A percentile compares a stretch with the other conserved stretches of the same genome.
These are phyloP conservation scores for Chondrilla cf. caribensis DNA, from an alignment of 37 sponge, comb jelly and placozoan species.

Conservation along the genomic window DNA sequence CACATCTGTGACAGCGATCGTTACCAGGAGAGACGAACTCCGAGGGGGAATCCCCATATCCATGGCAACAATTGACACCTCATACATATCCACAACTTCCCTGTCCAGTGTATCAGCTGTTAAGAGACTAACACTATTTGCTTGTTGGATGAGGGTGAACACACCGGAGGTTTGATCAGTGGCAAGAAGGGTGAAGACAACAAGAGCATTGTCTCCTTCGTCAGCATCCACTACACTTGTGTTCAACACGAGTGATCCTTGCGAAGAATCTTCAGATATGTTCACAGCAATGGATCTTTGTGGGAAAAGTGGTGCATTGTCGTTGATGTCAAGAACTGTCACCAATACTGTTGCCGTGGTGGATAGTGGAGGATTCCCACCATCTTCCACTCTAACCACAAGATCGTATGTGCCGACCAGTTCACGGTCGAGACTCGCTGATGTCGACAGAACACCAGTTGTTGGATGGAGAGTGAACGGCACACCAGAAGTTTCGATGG, in stretches of 20 bases:
- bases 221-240: conserved; percentile 43
- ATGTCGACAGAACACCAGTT: conserved; percentile 18
- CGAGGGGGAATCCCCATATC: conserved; percentile 38
- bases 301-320: conserved; percentile 67
- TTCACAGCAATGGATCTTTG: conserved; percentile 22
- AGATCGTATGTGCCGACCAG: background rate
- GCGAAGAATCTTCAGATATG: conserved; percentile 35
- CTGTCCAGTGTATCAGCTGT: conserved; percentile 56
- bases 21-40: conserved; percentile 1
- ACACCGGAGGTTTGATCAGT: background rate
- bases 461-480: conserved; percentile 11
- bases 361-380: conserved; percentile 16
- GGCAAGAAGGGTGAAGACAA: background rate
- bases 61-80: conserved; percentile 36
- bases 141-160: background rate
- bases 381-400: conserved; percentile 24
- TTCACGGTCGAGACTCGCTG: conserved; percentile 13
- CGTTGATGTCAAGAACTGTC: conserved; percentile 69
- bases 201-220: conserved; percentile 23
- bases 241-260: background rate
- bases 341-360: conserved; percentile 29
- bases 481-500: conserved; percentile 2
- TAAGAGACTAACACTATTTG: conserved; percentile 11
- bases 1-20: conserved; percentile 27
- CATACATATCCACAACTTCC: conserved; percentile 32